A percentile compares a stretch with the other conserved stretches of the same genome.
These are phyloP conservation scores for Yponomeuta cagnagella DNA, from an alignment of 2,888 invertebrate genomes.

Conservation along the genomic window DNA sequence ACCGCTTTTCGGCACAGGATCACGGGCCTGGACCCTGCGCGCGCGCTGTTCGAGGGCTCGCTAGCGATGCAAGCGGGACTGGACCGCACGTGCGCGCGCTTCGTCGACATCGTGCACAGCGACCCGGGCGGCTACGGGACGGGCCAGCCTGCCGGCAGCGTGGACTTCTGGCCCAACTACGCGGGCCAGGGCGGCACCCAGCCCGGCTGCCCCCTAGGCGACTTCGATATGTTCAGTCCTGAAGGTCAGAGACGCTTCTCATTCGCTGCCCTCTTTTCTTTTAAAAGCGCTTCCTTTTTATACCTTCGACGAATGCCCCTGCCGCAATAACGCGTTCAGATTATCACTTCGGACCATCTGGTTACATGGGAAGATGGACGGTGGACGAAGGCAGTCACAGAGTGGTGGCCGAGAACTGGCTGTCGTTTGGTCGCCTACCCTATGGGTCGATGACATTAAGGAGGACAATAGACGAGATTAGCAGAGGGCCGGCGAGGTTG, in stretches of 20 bases:
- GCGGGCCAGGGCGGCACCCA: constrained; percentile 51
- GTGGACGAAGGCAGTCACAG: too few species aligned
- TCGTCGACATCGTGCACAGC: constrained; percentile 81
- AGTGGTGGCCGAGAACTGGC: too few species aligned
- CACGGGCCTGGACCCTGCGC: constrained; percentile 76
- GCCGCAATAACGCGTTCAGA: too few species aligned
- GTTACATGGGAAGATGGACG: too few species aligned
- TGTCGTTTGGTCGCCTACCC: too few species aligned
- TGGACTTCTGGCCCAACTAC: constrained; percentile 78
- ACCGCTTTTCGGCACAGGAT: constrained; percentile 47
- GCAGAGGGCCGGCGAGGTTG: too few species aligned
- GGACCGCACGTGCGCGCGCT: constrained; percentile 69
- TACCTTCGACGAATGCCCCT: too few species aligned
- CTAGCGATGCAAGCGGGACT: constrained; percentile 43
- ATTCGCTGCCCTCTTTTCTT: neutral
- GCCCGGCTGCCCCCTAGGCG: constrained; percentile 71
- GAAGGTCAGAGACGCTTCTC: constrained; percentile 38
- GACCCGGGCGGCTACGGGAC: constrained; percentile 77
- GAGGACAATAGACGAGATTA: too few species aligned
- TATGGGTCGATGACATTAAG: too few species aligned
- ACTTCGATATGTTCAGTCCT: constrained; percentile 43
- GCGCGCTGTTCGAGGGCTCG: constrained; percentile 72
- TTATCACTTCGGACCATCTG: too few species aligned
- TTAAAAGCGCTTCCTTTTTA: too few species aligned
- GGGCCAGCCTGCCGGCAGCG: constrained; percentile 63